A percentile compares a stretch with the other conserved stretches of the same genome.
phyloP scores from a whole-genome alignment of 2,113 vertebrate genomes.

The Lophochroa leadbeateri region DNA sequence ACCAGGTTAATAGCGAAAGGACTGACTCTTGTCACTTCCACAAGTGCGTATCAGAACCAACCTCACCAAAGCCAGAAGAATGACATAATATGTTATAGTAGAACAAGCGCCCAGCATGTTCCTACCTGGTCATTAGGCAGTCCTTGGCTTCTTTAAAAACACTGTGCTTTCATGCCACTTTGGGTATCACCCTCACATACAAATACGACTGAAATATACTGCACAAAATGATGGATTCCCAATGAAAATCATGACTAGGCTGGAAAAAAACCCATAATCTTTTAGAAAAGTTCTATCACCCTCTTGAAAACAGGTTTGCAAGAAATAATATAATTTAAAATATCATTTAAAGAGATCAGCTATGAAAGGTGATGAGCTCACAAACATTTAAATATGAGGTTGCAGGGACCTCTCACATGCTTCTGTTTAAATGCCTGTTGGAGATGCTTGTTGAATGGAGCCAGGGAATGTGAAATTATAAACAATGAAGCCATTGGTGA shows the following conservation, averaged over 20 bases:
- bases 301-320: neutral
- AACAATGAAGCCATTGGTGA: neutral
- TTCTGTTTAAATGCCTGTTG: neutral
- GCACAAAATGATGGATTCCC: fast-evolving
- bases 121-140: neutral
- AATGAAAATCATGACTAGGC: neutral
- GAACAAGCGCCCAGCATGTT: fast-evolving
- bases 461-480: neutral
- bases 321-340: neutral
- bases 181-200: neutral
- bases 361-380: neutral
- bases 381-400: neutral
- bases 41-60: neutral
- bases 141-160: neutral
- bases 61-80: neutral
- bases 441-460: neutral
- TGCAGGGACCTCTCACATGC: neutral
- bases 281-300: neutral
- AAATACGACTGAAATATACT: neutral
- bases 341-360: neutral
- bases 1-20: neutral
- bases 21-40: neutral
- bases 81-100: neutral
- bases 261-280: neutral
- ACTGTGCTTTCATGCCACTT: neutral